Evolutionary conservation across 2,888 invertebrate genomes (phyloP), one percentile per base, ranked within the genome.

Genomic region (Andrena chrysosceles): DNA sequence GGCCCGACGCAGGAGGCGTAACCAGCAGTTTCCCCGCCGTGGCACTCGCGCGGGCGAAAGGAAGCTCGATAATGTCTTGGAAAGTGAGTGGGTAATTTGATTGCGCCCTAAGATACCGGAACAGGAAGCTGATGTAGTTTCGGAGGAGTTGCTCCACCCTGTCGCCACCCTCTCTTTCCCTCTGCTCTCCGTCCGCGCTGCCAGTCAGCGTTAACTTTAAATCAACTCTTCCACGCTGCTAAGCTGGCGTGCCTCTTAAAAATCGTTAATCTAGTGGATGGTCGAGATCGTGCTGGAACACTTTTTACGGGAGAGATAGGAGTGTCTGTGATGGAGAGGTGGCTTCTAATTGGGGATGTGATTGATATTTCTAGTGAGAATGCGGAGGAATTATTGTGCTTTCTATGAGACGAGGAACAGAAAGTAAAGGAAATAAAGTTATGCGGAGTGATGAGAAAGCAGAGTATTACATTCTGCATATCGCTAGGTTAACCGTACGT

Each of bases 31-130:
- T 77, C 62, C 35, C 70, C 62, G 71, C 52, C 66, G 35, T 33
- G 60, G 48, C 64, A 56, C 63, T 56, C 54, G 70, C 31, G 35
- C 69, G 72, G 74, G 48, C 82, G 71, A 80, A 67, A 72, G 72
- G 70, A 70, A 52, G 42, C 84, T 91, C 91, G 92, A 93, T 93
- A 92, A 92, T 93, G 92, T 93, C 90, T 87, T 84, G 90, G 90
- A 90, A 93, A 93, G 91, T 89, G 91, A 92, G 92, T 90, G 87
- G 89, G 90, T 93, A 93, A 93, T 93, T 93, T 92, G 92, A 93
- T 93, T 93, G 89, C 88, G 78, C 85, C 85, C 84, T 87, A 88
- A 93, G 92, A 93, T 92, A 93, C 89, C 90, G 87, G 84, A 87
- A 89, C 86, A 83, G 90, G 87, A 89, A 90, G 89, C 89, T 91